Percentiles rank a stretch among this genome's conserved stretches.
phyloP scores from a whole-genome alignment of 2,113 vertebrate species.

The Hyperopisus bebe region DNA sequence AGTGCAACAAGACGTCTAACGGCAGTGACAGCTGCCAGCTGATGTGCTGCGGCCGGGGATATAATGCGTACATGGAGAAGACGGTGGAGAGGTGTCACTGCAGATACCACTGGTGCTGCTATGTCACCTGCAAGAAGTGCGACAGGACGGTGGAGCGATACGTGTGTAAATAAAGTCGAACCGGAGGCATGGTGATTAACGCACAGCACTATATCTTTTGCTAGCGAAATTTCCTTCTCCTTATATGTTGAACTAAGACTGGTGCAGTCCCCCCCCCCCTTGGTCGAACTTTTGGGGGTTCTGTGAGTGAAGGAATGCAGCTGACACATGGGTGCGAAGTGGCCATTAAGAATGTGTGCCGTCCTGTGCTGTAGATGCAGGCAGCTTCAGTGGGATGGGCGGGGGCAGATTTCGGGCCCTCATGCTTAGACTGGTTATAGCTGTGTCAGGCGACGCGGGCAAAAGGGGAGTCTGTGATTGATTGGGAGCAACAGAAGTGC shows the following conservation, averaged over 20 bases:
- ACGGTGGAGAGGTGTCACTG: slow-evolving; percentile 64
- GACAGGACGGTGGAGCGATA: slow-evolving; percentile 53
- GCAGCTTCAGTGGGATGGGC: neutral
- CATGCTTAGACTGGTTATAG: neutral
- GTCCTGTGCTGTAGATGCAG: neutral
- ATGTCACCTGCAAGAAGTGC: slow-evolving; percentile 65
- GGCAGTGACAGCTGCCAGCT: slow-evolving; percentile 60
- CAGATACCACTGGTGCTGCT: slow-evolving; percentile 70
- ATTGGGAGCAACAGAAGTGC: slow-evolving; percentile 27
- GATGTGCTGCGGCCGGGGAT: slow-evolving; percentile 68
- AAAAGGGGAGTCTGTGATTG: slow-evolving; percentile 19
- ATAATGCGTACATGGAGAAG: slow-evolving; percentile 63
- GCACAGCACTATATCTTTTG: slow-evolving; percentile 12
- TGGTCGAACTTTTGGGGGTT: neutral
- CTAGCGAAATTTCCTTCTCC: neutral
- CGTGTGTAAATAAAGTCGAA: slow-evolving; percentile 55
- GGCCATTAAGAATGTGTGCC: neutral
- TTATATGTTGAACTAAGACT: neutral
- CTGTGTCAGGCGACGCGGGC: slow-evolving; percentile 19
- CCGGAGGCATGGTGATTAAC: neutral
- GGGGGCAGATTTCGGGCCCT: neutral
- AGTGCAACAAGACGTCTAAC: slow-evolving; percentile 59
- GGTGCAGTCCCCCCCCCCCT: neutral
- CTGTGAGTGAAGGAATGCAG: neutral
- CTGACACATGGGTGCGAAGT: neutral